Evolutionary conservation across 2,797 vertebrate genomes (phyloP), one percentile per base, ranked within the genome.

Genomic region (Leptoclinus maculatus): DNA sequence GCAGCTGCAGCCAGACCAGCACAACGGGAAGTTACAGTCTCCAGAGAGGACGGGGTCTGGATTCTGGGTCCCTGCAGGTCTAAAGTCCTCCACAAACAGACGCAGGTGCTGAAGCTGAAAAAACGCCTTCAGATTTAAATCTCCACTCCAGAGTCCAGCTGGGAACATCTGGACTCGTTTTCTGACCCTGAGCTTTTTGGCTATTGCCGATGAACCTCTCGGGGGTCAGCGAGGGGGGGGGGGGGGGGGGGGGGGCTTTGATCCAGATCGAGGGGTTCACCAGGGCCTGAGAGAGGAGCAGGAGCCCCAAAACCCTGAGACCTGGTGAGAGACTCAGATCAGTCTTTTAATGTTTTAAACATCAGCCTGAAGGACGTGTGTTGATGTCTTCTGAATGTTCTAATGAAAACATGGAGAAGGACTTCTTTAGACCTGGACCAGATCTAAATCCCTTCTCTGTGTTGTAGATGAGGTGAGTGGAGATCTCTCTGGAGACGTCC

Each of bases 371-470:
- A n/a, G n/a, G n/a, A n/a, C n/a, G n/a, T n/a, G n/a, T n/a, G n/a
- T n/a, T n/a, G n/a, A n/a, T n/a, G n/a, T 29, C 29, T 29, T 29
- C 32, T 32, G 32, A 32, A 9, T 10, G 36, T 36, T 36, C 32
- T 36, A 10, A 36, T 36, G 36, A 36, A 36, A 36, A 36, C 36
- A 36, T 36, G 8, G 8, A n/a, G n/a, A n/a, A n/a, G n/a, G n/a
- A n/a, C n/a, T n/a, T n/a, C n/a, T n/a, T n/a, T 38, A 38, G 36
- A 38, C 36, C 36, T 38, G 36, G 36, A 8, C 36, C 36, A 9
- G 36, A 36, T 7, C 78, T 88, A 74, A 87, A 89, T 87, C 76
- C 88, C 47, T 11, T 85, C 75, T 84, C 36, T 76, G 72, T 32
- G 29, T 29, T 29, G 29, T 29, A 29, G 72, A 80, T 66, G 80